Conservation (phyloP, 2,113 vertebrate species). For the Scytalopus superciliaris region DNA sequence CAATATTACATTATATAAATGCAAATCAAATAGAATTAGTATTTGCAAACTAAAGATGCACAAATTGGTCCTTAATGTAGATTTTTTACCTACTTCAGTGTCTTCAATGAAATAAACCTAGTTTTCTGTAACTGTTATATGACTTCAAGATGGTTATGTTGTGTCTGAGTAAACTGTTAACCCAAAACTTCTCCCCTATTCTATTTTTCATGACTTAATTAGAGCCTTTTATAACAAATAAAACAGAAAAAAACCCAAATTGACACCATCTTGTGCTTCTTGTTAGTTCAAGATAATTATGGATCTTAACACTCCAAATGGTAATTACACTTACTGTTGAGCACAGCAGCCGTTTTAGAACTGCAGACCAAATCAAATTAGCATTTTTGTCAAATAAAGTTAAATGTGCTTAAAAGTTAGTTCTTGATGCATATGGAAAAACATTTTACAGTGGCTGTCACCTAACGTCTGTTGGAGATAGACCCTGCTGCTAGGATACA, state of each 20-base stretch:
- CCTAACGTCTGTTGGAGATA: background rate
- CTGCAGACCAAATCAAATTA: conserved; percentile 8
- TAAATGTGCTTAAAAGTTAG: background rate
- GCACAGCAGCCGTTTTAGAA: background rate
- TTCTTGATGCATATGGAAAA: background rate
- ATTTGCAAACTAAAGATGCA: background rate
- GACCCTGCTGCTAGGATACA: background rate
- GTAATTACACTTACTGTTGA: conserved; percentile 22
- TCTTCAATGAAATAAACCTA: background rate
- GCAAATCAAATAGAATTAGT: background rate
- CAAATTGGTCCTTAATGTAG: background rate
- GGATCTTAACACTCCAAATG: conserved; percentile 11
- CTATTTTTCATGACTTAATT: background rate
- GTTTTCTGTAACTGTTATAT: background rate
- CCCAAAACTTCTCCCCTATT: background rate
- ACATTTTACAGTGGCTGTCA: background rate
- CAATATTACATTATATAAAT: background rate
- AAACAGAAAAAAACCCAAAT: background rate
- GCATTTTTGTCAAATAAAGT: conserved; percentile 22
- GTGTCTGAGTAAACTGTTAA: background rate
- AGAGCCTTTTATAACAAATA: background rate
- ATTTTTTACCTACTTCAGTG: background rate
- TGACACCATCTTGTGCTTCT: background rate
- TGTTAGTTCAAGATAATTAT: conserved; percentile 33
- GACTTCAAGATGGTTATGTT: background rate